A percentile compares a stretch with the other conserved stretches of the same genome.
phyloP scores from a whole-genome alignment of 2,888 invertebrate genomes.

The Caenorhabditis panamensis region DNA sequence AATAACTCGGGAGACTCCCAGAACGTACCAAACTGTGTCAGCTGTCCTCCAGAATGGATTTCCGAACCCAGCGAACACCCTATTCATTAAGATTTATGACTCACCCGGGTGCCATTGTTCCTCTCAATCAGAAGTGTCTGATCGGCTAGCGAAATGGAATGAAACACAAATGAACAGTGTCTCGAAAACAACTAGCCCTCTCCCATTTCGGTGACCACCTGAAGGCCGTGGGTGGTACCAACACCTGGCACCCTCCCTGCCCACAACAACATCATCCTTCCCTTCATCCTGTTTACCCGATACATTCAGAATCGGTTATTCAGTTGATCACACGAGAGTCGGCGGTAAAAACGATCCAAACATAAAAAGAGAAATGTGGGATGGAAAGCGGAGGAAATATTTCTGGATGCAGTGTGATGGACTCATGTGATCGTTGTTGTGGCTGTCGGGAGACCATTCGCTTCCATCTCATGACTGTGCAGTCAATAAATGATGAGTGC shows the following conservation, averaged over 20 bases:
- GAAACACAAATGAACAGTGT: not conserved
- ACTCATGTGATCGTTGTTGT: constrained; percentile 37
- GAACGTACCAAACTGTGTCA: not conserved
- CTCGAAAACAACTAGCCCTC: not conserved
- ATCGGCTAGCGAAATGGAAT: not conserved
- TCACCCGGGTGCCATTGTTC: constrained; percentile 5
- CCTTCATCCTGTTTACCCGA: not conserved
- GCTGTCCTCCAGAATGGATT: not conserved
- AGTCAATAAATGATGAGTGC: not conserved
- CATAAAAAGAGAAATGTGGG: not conserved
- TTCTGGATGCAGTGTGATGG: constrained; percentile 7
- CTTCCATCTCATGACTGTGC: constrained; percentile 16
- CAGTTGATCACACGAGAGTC: not conserved
- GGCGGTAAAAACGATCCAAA: not conserved
- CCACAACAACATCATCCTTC: constrained; percentile 21
- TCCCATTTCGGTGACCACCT: not conserved
- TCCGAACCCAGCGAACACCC: not conserved
- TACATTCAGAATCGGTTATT: not conserved
- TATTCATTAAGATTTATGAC: not conserved
- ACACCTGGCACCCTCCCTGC: constrained; percentile 25
- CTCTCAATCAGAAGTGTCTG: not conserved
- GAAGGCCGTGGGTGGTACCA: constrained; percentile 16
- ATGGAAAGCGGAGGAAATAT: not conserved
- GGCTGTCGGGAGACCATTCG: constrained; percentile 4
- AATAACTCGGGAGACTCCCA: too few species aligned